Evolutionary conservation across 2,113 vertebrate genomes (phyloP), one percentile per base, ranked within the genome.

Genomic region (Uria lomvia): DNA sequence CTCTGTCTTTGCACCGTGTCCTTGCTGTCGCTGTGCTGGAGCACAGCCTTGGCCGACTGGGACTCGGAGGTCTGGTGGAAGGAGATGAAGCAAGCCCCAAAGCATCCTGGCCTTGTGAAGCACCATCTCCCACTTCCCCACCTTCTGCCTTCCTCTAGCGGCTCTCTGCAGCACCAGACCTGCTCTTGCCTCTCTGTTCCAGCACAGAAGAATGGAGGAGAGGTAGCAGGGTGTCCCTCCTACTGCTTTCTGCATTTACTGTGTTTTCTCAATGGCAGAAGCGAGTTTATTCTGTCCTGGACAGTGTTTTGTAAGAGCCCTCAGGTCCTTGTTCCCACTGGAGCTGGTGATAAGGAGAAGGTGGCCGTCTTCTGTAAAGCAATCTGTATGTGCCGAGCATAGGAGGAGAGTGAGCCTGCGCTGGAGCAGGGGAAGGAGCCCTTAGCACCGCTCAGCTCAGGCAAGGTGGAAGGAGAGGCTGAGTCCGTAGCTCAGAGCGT

Each of bases 381-480:
- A 15, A 38, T 21, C 20, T 53, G 30, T 34, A 6, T n/a, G 24
- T n/a, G 29, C 27, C 3, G 6, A 29, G 42, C 22, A 20, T 12
- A 32, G 40, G 15, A 45, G 22, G 22, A 30, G 78, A 68, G 42
- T 8, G 4, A 32, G 22, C 71, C n/a, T 38, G 62, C 1, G 4
- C 15, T 47, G n/a, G 36, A 56, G 45, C 62, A 67, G 32, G 12
- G 20, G 18, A n/a, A 24, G 73, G 73, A 40, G 18, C 15, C 27
- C 16, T 43, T 38, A 36, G 47, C 30, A 26, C 27, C 0, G 5
- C 30, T 58, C 1, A 0, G 17, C 32, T 36, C 34, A 55, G 27
- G 27, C 9, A 30, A 34, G 38, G 22, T 8, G 32, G 34, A 32
- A 66, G 49, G 45, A 50, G 17, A 10, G 32, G 18, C 34, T 58